phyloP scores from a whole-genome alignment of 2,797 vertebrate species.

The Coluber constrictor region DNA sequence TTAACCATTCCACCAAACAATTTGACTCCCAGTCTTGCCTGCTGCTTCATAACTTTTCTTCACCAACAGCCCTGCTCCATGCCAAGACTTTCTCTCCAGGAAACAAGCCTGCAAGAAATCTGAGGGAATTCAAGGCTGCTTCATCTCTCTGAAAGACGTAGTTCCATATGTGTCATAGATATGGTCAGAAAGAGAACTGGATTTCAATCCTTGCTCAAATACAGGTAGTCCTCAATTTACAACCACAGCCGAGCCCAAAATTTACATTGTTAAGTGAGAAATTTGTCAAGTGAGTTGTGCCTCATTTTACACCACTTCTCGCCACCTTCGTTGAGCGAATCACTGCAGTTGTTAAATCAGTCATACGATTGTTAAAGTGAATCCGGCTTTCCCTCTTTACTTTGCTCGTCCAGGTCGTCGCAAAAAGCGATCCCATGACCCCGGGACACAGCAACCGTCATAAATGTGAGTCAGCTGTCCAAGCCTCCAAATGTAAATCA shows the following conservation, averaged over 20 bases:
- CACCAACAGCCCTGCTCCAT: neutral
- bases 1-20: neutral
- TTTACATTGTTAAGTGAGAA: neutral
- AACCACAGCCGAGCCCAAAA: neutral
- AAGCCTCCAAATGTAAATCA: neutral
- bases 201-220: neutral
- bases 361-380: neutral
- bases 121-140: neutral
- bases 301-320: neutral
- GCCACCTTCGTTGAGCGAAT: neutral
- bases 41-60: neutral
- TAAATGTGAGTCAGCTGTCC: neutral
- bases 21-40: neutral
- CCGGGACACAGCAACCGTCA: neutral
- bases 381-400: neutral
- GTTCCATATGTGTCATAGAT: neutral
- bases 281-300: neutral
- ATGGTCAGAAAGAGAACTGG: neutral
- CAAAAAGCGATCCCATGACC: neutral
- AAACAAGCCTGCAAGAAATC: neutral
- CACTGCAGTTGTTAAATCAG: neutral
- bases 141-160: neutral
- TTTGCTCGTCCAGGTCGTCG: rapidly evolving
- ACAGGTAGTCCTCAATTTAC: neutral
- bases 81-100: neutral